Evolutionary conservation across 2,797 vertebrate genomes (phyloP).

Genomic region (Thunnus albacares): DNA sequence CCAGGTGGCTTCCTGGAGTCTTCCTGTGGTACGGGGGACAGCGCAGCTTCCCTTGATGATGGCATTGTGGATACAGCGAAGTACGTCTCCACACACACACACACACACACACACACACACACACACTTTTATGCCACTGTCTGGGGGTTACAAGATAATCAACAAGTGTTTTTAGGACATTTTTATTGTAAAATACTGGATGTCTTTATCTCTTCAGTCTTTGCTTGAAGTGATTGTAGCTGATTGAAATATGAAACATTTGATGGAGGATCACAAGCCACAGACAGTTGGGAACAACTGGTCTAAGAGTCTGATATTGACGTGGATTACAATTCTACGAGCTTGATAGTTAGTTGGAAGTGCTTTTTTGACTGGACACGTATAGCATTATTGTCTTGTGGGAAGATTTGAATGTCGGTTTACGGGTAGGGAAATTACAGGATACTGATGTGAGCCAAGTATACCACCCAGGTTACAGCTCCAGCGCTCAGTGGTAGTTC

Average conservation of each 20-base stretch:
- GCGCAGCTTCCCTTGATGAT: conserved; percentile 72
- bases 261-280: neutral
- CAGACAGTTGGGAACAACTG: neutral
- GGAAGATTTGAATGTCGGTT: conserved; percentile 8
- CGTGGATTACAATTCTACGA: neutral
- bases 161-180: too few relatives aligned
- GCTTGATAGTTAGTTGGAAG: neutral
- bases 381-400: neutral
- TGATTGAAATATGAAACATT: neutral
- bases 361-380: neutral
- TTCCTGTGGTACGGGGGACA: conserved; percentile 54
- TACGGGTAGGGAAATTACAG: neutral
- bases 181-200: neutral
- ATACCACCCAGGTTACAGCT: neutral
- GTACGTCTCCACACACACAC: conserved; percentile 59
- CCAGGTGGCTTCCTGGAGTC: conserved; percentile 67
- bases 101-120: too few relatives aligned
- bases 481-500: neutral
- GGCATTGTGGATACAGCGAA: conserved; percentile 66
- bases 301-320: neutral
- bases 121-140: neutral
- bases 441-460: neutral
- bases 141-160: neutral
- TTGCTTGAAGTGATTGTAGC: neutral
- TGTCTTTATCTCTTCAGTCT: neutral